Evolutionary conservation across 2,113 vertebrate genomes (phyloP).

Genomic region (Cyanocitta stelleri): DNA sequence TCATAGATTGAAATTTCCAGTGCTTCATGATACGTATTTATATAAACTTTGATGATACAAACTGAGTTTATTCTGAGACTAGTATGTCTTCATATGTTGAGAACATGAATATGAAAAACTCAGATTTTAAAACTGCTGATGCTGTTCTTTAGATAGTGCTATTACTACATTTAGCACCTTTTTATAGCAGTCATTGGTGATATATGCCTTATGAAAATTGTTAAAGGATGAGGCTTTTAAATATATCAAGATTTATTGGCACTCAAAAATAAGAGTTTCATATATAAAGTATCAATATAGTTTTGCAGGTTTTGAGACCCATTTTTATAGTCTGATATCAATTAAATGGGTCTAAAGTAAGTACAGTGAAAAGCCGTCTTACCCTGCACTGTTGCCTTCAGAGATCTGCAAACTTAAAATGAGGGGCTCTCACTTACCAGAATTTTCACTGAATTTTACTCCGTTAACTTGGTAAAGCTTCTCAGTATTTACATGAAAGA

Average conservation of each 20-base stretch:
- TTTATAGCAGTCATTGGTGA: background rate
- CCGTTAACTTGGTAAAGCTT: background rate
- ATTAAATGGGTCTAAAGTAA: background rate
- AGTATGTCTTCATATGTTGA: background rate
- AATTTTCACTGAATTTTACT: background rate
- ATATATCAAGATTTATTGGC: constrained; percentile 20
- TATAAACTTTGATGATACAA: background rate
- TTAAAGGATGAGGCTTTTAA: background rate
- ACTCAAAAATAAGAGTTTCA: constrained; percentile 24
- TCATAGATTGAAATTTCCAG: background rate
- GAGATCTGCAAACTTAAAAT: background rate
- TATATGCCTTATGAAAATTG: background rate
- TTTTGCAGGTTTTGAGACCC: background rate
- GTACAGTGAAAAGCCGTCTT: background rate
- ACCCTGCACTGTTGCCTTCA: background rate
- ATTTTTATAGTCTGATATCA: constrained; percentile 11
- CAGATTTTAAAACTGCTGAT: constrained; percentile 6
- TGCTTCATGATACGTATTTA: background rate
- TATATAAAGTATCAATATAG: background rate
- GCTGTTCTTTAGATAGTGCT: background rate
- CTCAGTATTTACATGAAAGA: background rate
- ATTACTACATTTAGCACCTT: background rate
- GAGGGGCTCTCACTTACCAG: background rate
- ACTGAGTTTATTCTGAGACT: constrained; percentile 2
- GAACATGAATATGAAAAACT: background rate